phyloP scores from a whole-genome alignment of 2,797 vertebrate species.

The Urophycis tenuis region DNA sequence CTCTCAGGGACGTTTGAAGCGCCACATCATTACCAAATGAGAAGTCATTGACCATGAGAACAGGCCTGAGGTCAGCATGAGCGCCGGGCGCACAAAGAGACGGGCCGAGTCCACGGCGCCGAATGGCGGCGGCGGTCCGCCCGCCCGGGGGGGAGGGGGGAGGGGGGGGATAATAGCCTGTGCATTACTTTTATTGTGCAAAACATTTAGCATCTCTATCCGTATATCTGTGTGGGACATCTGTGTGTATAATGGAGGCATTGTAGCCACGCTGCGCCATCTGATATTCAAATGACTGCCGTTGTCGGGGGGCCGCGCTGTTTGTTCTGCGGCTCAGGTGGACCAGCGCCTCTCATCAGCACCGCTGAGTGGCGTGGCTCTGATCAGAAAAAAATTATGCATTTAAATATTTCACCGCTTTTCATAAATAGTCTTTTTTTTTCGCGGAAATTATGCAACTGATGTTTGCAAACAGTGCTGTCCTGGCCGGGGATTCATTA shows the following conservation, averaged over 20 bases:
- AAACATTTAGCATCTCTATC: constrained; percentile 19
- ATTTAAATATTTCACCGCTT: background rate
- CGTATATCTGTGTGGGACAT: constrained; percentile 46
- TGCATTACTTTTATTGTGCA: background rate
- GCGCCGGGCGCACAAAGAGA: constrained; percentile 38
- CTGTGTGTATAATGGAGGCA: constrained; percentile 56
- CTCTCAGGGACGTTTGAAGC: constrained; percentile 70
- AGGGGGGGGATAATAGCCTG: background rate
- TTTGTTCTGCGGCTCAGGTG: constrained; percentile 38
- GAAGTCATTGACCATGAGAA: constrained; percentile 73
- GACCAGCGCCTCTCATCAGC: constrained; percentile 27
- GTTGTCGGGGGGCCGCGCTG: constrained; percentile 24
- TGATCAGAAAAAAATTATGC: background rate
- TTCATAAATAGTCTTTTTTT: background rate
- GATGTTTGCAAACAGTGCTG: background rate
- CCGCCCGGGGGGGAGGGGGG: constrained; percentile 14
- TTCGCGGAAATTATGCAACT: background rate
- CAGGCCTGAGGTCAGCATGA: constrained; percentile 56
- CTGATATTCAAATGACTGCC: constrained; percentile 58
- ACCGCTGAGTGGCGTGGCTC: constrained; percentile 39
- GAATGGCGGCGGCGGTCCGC: constrained; percentile 35
- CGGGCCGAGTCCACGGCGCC: constrained; percentile 51
- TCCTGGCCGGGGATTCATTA: background rate
- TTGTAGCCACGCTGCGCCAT: constrained; percentile 44
- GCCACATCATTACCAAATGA: constrained; percentile 71